Conservation (phyloP, 2,113 vertebrate genomes). For the Trogon melanurus region DNA sequence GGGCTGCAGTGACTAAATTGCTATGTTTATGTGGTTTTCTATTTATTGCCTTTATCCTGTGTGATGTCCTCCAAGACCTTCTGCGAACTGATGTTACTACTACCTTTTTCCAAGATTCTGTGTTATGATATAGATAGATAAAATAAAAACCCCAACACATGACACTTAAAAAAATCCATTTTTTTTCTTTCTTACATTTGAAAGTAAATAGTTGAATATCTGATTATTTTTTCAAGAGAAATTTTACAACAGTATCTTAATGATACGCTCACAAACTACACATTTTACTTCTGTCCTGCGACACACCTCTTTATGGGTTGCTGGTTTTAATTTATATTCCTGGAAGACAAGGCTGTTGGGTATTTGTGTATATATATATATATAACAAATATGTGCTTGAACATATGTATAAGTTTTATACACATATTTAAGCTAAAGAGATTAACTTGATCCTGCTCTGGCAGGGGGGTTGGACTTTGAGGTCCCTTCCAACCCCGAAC, state of each 20-base stretch:
- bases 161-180: neutral
- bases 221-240: neutral
- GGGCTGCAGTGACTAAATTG: neutral
- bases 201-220: neutral
- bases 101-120: neutral
- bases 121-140: neutral
- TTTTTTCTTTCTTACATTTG: neutral
- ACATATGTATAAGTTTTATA: neutral
- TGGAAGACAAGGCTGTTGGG: neutral
- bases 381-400: neutral
- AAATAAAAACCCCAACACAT: neutral
- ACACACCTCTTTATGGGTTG: neutral
- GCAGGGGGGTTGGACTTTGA: too few species aligned
- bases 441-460: neutral
- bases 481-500: too few species aligned
- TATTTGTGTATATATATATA: neutral
- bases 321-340: neutral
- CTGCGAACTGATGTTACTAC: neutral
- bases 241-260: neutral
- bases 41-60: neutral
- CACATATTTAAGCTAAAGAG: neutral
- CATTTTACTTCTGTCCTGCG: neutral
- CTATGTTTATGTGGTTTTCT: neutral
- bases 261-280: neutral
- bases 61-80: neutral